phyloP scores from a whole-genome alignment of 2,113 vertebrate genomes.

The Zeus faber region DNA sequence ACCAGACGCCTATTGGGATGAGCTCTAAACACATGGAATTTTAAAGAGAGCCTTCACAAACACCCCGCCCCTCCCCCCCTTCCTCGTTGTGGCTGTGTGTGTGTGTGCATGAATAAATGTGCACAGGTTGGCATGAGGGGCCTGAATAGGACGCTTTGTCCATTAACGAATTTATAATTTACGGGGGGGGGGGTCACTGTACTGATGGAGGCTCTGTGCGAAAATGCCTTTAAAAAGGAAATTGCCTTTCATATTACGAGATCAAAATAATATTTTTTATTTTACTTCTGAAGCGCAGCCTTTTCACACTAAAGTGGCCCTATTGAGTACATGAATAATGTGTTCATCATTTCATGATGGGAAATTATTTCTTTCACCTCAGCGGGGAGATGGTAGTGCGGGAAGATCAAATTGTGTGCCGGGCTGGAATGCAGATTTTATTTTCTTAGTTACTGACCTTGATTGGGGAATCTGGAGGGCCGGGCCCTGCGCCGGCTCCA shows the following conservation, averaged over 20 bases:
- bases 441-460: constrained; percentile 80
- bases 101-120: constrained; percentile 3
- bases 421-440: constrained; percentile 71
- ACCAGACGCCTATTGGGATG: constrained; percentile 31
- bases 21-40: constrained; percentile 25
- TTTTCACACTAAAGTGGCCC: constrained; percentile 62
- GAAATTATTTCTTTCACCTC: constrained; percentile 47
- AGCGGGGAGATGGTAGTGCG: constrained; percentile 46
- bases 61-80: no score
- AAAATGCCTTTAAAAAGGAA: constrained; percentile 57
- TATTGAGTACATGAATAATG: constrained; percentile 66
- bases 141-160: constrained; percentile 28
- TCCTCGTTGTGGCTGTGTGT: constrained; percentile 6
- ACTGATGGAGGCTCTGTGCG: constrained; percentile 30
- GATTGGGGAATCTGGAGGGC: constrained; percentile 69
- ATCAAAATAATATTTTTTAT: constrained; percentile 64
- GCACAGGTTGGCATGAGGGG: not conserved
- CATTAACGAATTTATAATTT: constrained; percentile 55
- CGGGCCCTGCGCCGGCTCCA: constrained; percentile 72
- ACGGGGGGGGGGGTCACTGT: constrained; percentile 39
- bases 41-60: constrained; percentile 35
- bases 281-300: constrained; percentile 54
- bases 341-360: constrained; percentile 29
- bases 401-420: constrained; percentile 55
- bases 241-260: constrained; percentile 56